Conservation (phyloP, 2,113 vertebrate genomes). For the Candoia aspera region DNA sequence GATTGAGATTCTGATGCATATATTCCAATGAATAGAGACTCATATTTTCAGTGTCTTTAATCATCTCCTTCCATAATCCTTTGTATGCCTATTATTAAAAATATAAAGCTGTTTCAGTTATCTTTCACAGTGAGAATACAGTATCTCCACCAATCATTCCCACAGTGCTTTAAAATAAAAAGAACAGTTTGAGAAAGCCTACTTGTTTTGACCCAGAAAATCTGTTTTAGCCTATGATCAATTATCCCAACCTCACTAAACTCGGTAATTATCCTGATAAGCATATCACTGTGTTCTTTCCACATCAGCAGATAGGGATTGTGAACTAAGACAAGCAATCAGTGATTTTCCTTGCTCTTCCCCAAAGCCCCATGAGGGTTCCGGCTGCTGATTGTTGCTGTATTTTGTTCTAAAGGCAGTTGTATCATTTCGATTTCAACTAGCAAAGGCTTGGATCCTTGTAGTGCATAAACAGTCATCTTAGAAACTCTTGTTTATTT, state of each 20-base stretch:
- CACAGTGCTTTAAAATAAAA: background rate
- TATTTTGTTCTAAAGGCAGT: background rate
- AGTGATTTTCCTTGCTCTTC: background rate
- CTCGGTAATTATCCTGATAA: background rate
- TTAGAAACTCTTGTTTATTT: conserved; percentile 32
- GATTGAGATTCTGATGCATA: background rate
- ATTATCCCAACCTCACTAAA: background rate
- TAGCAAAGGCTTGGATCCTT: background rate
- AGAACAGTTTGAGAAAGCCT: background rate
- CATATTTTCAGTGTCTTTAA: background rate
- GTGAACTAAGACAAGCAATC: background rate
- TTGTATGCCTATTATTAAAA: background rate
- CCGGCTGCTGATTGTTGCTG: background rate
- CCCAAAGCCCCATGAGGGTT: background rate
- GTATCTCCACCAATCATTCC: background rate
- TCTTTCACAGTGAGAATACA: background rate
- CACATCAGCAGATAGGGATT: background rate
- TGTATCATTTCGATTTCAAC: background rate
- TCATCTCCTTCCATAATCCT: background rate
- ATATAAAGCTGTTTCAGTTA: background rate
- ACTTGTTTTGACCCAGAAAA: background rate
- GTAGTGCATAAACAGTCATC: background rate
- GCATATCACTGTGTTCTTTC: background rate
- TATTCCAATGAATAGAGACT: background rate
- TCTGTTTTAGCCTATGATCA: background rate